Conservation (phyloP, 2,113 vertebrate species). For the Ranitomeya imitator region DNA sequence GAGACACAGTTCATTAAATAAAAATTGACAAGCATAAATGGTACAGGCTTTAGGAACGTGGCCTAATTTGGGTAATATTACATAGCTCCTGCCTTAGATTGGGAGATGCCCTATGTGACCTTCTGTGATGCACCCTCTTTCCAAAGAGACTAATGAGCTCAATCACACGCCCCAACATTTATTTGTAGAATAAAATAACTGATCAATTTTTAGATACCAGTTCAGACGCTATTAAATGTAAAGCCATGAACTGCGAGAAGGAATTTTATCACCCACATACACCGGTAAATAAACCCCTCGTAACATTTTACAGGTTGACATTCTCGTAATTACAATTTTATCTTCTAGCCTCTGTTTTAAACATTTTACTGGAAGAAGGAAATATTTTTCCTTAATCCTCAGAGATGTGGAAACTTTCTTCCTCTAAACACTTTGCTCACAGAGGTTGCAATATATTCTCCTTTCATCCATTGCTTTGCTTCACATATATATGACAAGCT, state of each 20-base stretch:
- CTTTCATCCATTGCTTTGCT: background rate
- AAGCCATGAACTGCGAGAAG: background rate
- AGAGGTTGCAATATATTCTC: slow-evolving; percentile 25
- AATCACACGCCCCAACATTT: too few relatives aligned
- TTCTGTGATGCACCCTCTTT: too few relatives aligned
- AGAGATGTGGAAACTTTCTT: slow-evolving; percentile 42
- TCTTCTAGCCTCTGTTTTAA: background rate
- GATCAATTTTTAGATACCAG: background rate
- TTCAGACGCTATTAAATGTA: background rate
- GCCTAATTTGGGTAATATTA: too few relatives aligned
- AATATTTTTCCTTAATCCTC: slow-evolving; percentile 44
- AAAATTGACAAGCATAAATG: too few relatives aligned
- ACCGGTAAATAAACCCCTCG: too few relatives aligned
- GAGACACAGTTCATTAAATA: too few relatives aligned
- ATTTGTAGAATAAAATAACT: too few relatives aligned
- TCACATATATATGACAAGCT: background rate
- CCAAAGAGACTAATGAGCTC: too few relatives aligned
- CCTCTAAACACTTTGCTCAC: slow-evolving; percentile 12
- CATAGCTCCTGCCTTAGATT: too few relatives aligned
- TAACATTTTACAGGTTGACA: background rate
- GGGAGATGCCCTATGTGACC: too few relatives aligned
- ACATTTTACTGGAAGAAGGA: slow-evolving; percentile 6
- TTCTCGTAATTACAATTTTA: slow-evolving; percentile 19
- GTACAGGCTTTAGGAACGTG: too few relatives aligned
- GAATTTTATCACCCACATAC: background rate